Conservation (phyloP, 37 sponge, comb jelly and placozoan genomes). For the Corticium candelabrum region DNA sequence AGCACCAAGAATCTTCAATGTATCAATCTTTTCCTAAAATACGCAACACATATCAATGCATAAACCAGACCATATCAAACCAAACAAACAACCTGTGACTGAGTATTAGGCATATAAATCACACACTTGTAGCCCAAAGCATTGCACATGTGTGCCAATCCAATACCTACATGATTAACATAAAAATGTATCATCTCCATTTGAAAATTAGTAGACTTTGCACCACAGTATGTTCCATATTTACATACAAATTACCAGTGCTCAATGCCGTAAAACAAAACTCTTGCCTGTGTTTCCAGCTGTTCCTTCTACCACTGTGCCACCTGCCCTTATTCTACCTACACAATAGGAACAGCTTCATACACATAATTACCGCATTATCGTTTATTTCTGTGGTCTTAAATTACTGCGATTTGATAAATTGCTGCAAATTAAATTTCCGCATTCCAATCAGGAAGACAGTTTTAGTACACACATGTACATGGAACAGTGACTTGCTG, state of each 20-base stretch:
- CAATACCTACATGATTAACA: conserved; percentile 33
- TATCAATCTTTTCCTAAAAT: conserved; percentile 71
- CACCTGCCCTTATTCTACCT: conserved; percentile 56
- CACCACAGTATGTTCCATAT: too few relatives aligned
- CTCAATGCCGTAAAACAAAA: too few relatives aligned
- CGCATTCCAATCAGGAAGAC: too few relatives aligned
- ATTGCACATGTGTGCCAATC: conserved; percentile 70
- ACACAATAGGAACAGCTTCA: too few relatives aligned
- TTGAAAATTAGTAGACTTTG: too few relatives aligned
- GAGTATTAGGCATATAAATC: conserved; percentile 88
- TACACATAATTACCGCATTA: too few relatives aligned
- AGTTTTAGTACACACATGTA: too few relatives aligned
- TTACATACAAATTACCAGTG: too few relatives aligned
- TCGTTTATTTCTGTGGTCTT: too few relatives aligned
- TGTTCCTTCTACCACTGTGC: conserved; percentile 76
- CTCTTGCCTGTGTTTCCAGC: conserved; percentile 72
- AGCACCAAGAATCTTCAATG: conserved; percentile 66
- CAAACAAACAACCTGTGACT: conserved; percentile 55
- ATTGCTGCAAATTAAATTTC: too few relatives aligned
- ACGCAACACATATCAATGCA: background rate
- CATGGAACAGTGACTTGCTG: too few relatives aligned
- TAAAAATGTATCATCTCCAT: background rate
- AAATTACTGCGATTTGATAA: too few relatives aligned
- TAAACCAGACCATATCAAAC: background rate
- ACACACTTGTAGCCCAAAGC: conserved; percentile 83